Conservation (phyloP, 2,888 invertebrate genomes). For the Dicranocentrus wangi region DNA sequence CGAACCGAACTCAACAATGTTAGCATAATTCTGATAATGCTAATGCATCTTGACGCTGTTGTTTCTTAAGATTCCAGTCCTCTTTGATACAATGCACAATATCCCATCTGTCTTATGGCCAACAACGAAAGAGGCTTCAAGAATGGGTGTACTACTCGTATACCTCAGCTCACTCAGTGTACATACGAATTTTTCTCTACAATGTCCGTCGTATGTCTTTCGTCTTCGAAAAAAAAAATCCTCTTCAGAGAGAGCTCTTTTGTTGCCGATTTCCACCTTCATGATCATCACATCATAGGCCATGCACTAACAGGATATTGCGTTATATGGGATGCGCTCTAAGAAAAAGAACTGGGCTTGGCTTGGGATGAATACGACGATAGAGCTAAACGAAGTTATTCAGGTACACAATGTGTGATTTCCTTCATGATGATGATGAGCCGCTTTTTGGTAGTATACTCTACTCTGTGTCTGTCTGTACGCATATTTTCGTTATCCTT, state of each 20-base stretch:
- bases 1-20: slow-evolving; percentile 13
- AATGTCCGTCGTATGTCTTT: too few relatives aligned
- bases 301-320: too few relatives aligned
- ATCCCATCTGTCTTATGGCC: slow-evolving; percentile 56
- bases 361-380: slow-evolving; percentile 15
- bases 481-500: slow-evolving; percentile 37
- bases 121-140: too few relatives aligned
- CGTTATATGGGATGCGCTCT: background rate
- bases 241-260: too few relatives aligned
- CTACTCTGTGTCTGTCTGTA: slow-evolving; percentile 15
- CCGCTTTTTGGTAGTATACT: slow-evolving; percentile 3
- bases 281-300: too few relatives aligned
- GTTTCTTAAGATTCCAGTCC: slow-evolving; percentile 62
- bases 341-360: background rate
- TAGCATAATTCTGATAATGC: slow-evolving; percentile 54
- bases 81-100: slow-evolving; percentile 60
- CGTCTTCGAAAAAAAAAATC: too few relatives aligned
- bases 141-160: too few relatives aligned
- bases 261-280: too few relatives aligned
- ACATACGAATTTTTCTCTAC: too few relatives aligned
- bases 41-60: slow-evolving; percentile 61
- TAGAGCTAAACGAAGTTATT: slow-evolving; percentile 20
- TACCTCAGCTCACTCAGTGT: too few relatives aligned
- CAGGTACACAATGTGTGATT: slow-evolving; percentile 1
- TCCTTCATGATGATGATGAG: slow-evolving; percentile 12